phyloP scores from a whole-genome alignment of 2,888 invertebrate species.

The Eristalis intricaria region DNA sequence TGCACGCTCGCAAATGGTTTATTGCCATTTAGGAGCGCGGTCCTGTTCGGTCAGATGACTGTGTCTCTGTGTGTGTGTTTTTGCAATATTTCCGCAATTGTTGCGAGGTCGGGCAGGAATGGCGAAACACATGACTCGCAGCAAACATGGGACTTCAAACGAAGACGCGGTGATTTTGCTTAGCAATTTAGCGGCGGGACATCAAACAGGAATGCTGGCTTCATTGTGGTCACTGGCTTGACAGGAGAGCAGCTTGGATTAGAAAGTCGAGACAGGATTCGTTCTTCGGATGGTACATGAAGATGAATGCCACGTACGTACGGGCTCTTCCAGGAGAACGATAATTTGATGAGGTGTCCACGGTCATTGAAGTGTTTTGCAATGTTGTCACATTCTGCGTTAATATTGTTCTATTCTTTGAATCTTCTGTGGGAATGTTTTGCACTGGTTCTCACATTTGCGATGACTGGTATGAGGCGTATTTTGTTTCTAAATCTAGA shows the following conservation, averaged over 20 bases:
- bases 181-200: background rate
- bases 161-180: background rate
- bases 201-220: background rate
- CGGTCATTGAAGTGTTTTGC: background rate
- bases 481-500: no score
- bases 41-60: constrained; percentile 7
- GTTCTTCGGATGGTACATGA: background rate
- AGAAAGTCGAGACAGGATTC: background rate
- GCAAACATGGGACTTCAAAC: background rate
- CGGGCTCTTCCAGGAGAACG: background rate
- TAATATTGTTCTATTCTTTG: background rate
- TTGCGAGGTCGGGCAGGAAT: constrained; percentile 3
- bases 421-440: background rate
- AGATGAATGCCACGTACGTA: background rate
- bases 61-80: background rate
- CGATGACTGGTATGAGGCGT: background rate
- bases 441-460: background rate
- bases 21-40: constrained; percentile 40
- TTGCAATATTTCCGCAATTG: constrained; percentile 48
- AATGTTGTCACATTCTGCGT: background rate
- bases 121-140: background rate
- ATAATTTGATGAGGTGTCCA: background rate
- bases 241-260: background rate
- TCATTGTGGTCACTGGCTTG: background rate
- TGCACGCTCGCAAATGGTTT: constrained; percentile 24